Percentiles rank a stretch among this genome's conserved stretches.
These are phyloP conservation scores for Sapayoa aenigma DNA, from an alignment of 2,113 vertebrate genomes.

Conservation along the genomic window DNA sequence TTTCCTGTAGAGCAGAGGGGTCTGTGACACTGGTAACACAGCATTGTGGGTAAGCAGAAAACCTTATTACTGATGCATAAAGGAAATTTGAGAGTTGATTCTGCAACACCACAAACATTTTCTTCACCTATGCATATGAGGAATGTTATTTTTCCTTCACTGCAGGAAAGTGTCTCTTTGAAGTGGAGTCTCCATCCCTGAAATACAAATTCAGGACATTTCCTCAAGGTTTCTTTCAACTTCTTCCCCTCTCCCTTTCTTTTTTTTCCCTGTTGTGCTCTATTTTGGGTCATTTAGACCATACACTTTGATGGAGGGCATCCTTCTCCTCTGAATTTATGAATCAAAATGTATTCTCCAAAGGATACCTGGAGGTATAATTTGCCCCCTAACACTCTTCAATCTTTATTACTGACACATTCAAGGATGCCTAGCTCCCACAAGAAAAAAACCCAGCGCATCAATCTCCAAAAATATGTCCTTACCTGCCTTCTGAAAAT, in stretches of 20 bases:
- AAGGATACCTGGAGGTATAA: not conserved
- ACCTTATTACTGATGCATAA: not conserved
- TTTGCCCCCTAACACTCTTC: slow-evolving; percentile 10
- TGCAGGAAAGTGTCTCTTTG: not conserved
- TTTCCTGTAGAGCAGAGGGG: not conserved
- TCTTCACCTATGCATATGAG: not conserved
- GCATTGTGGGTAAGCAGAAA: slow-evolving; percentile 25
- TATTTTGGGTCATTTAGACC: not conserved
- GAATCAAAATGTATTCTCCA: slow-evolving; percentile 22
- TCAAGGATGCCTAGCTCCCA: slow-evolving; percentile 52
- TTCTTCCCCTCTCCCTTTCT: not conserved
- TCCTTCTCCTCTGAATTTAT: slow-evolving; percentile 14
- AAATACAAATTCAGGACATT: not conserved
- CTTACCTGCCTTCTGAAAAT: slow-evolving; percentile 37
- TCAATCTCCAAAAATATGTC: slow-evolving; percentile 48
- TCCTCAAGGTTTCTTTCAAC: not conserved
- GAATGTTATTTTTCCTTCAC: not conserved
- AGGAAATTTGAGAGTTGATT: not conserved
- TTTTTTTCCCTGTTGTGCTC: not conserved
- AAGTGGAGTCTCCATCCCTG: not conserved
- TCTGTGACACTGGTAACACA: not conserved
- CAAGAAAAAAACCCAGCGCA: not conserved
- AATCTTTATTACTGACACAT: slow-evolving; percentile 52
- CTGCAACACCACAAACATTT: not conserved
- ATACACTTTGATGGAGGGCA: slow-evolving; percentile 10